These are phyloP conservation scores for Ennomos quercinarius DNA, from an alignment of 2,888 invertebrate genomes.

Conservation along the genomic window DNA sequence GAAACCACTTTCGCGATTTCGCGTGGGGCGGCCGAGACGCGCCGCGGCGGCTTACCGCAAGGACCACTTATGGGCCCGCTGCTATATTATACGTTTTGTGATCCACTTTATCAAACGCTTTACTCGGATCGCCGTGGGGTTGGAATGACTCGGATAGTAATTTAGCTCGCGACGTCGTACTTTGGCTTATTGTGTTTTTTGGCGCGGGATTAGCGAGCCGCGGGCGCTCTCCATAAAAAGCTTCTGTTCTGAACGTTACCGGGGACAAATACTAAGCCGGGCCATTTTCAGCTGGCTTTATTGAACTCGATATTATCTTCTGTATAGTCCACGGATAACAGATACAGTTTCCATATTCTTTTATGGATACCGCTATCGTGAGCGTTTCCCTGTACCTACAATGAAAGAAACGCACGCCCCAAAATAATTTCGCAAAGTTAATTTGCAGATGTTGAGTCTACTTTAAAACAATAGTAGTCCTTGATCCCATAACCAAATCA, in stretches of 20 bases:
- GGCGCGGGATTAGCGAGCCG: slow-evolving; percentile 72
- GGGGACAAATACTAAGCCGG: slow-evolving; percentile 60
- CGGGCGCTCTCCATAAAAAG: slow-evolving; percentile 72
- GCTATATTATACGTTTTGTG: slow-evolving; percentile 81
- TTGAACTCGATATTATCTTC: slow-evolving; percentile 57
- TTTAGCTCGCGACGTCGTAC: slow-evolving; percentile 66
- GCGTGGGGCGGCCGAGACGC: slow-evolving; percentile 24
- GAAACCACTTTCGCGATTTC: slow-evolving; percentile 72
- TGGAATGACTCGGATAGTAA: slow-evolving; percentile 78
- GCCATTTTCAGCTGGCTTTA: slow-evolving; percentile 55
- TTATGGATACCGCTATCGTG: slow-evolving; percentile 11
- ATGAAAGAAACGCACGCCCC: slow-evolving; percentile 8
- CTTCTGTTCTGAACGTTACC: slow-evolving; percentile 59
- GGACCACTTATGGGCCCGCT: slow-evolving; percentile 77
- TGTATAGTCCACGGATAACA: slow-evolving; percentile 41
- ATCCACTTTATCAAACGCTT: slow-evolving; percentile 84
- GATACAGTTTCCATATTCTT: slow-evolving; percentile 22
- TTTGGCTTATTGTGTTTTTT: slow-evolving; percentile 81
- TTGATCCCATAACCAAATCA: slow-evolving; percentile 39
- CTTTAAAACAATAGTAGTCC: slow-evolving; percentile 34
- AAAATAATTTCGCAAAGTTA: slow-evolving; percentile 21
- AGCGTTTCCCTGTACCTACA: slow-evolving; percentile 2
- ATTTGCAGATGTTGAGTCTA: slow-evolving; percentile 20
- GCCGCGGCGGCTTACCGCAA: slow-evolving; percentile 69
- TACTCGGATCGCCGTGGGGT: slow-evolving; percentile 78